Evolutionary conservation across 2,888 invertebrate genomes (phyloP), one percentile per base, ranked within the genome.

Genomic region (Ernsta delagoae): DNA sequence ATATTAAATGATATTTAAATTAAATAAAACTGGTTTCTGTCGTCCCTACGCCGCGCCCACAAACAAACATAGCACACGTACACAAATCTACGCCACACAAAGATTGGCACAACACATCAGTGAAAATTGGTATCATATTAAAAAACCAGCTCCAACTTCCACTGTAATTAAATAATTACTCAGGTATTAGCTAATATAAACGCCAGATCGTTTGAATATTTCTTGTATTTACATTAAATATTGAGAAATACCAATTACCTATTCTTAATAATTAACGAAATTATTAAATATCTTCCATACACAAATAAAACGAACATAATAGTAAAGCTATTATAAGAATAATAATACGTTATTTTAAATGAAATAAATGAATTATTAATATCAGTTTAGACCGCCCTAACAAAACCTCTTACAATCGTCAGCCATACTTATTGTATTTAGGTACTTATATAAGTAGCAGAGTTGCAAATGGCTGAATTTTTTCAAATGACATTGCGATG

Each of bases 31-130:
- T 39, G 6, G 50, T 50, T 80, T n/a, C 8, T 59, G 69, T 78
- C 75, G 80, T 77, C 84, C 73, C 70, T 43, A 71, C 70, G 71
- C 79, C 36, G 16, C 59, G 36, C 36, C 4, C 6, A 36, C 36
- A 36, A 36, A 7, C 59, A 70, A 59, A n/a, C 59, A 39, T 41
- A 62, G 66, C 81, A 79, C 81, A 82, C 80, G 82, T 78, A 84
- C 75, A 78, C 74, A 88, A 86, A 86, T 86, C 86, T 85, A 86
- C 85, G 84, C 85, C 86, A 88, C 86, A 78, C 76, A 85, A 87
- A 85, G 86, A 86, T 85, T 85, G 83, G 79, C 80, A 77, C 77
- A 74, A 74, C 73, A 77, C 70, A 72, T 71, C 70, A 66, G 64
- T 72, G 62, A 69, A 71, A 72, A 69, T 64, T 43, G 69, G 59